Evolutionary conservation across 2,797 vertebrate genomes (phyloP), one percentile per base, ranked within the genome.

Genomic region (Amniataba percoides): DNA sequence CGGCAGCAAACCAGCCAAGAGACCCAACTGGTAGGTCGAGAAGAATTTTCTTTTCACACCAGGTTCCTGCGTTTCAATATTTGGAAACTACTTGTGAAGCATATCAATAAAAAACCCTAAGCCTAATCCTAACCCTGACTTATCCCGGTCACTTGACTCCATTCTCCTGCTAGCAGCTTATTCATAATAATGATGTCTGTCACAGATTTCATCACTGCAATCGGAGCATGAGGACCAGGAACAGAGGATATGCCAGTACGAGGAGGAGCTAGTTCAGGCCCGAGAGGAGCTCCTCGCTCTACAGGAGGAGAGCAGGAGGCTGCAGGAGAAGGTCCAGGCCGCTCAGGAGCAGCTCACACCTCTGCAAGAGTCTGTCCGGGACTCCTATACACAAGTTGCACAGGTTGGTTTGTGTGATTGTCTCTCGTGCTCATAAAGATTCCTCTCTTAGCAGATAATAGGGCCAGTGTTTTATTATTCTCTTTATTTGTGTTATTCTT

Each of bases 191-290:
- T 66, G 46, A 0, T 5, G 1, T 77, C 14, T 61, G 9, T 66
- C 84, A 49, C 71, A 99, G 98, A 98, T 99, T 90, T 94, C 96
- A 16, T 95, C 96, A 4, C 91, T 99, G 87, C 97, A 98, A 89
- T 93, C 91, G 3, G 96, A 99, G 94, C 96, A 98, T 65, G 95
- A 95, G 34, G 97, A 95, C 79, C 98, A 99, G 89, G 98, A 99
- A 82, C 95, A 96, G 34, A 96, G 94, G 91, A 98, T 99, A 71
- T 96, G 95, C 34, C 95, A 95, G 0, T 99, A 96, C 14, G 97
- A 99, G 80, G 97, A 98, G 90, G 97, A 99, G 79, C 91, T 99
- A 83, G 95, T 92, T 25, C 97, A 96, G 90, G 97, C 98, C 21
- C 92, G 96, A 70, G 97, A 97, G 86, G 97, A 99, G 85, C 95